These are phyloP conservation scores for Bunonema sp. DNA, from an alignment of 2,888 invertebrate genomes.

Conservation along the genomic window DNA sequence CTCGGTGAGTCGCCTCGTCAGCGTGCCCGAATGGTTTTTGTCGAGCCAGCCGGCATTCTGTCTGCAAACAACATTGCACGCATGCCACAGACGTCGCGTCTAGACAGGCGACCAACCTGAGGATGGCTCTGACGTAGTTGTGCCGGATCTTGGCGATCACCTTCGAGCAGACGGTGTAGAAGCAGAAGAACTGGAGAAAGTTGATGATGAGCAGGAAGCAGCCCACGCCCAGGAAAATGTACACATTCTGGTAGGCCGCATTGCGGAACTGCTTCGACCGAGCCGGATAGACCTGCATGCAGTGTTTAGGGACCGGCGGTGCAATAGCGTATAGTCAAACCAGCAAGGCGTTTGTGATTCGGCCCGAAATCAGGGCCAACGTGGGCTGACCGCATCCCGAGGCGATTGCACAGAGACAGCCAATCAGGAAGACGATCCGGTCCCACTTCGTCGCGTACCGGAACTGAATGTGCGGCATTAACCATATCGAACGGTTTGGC, in stretches of 20 bases:
- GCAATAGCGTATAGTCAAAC: constrained; percentile 9
- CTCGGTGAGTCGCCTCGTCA: constrained; percentile 6
- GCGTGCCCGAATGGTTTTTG: constrained; percentile 5
- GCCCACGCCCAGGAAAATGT: constrained; percentile 29
- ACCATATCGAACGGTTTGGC: constrained; percentile 1
- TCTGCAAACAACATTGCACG: no score
- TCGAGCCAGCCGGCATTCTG: constrained; percentile 9
- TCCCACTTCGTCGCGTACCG: constrained; percentile 20
- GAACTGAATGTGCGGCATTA: constrained; percentile 13
- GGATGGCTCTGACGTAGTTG: no score
- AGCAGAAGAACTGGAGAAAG: constrained; percentile 28
- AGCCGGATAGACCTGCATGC: background rate
- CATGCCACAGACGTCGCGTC: no score
- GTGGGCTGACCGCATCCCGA: constrained; percentile 23
- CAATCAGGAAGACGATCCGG: constrained; percentile 14
- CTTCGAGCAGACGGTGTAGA: constrained; percentile 22
- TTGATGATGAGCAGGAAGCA: constrained; percentile 18
- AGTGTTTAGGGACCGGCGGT: background rate
- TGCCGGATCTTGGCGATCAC: constrained; percentile 19
- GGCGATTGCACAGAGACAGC: constrained; percentile 15
- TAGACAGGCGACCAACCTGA: no score
- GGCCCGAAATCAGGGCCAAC: constrained; percentile 23
- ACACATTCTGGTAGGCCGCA: constrained; percentile 24
- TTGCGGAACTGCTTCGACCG: constrained; percentile 14
- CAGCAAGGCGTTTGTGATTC: constrained; percentile 23